A percentile compares a stretch with the other conserved stretches of the same genome.
These are phyloP conservation scores for Lottia scabra DNA, from an alignment of 2,888 invertebrate genomes.

Conservation along the genomic window DNA sequence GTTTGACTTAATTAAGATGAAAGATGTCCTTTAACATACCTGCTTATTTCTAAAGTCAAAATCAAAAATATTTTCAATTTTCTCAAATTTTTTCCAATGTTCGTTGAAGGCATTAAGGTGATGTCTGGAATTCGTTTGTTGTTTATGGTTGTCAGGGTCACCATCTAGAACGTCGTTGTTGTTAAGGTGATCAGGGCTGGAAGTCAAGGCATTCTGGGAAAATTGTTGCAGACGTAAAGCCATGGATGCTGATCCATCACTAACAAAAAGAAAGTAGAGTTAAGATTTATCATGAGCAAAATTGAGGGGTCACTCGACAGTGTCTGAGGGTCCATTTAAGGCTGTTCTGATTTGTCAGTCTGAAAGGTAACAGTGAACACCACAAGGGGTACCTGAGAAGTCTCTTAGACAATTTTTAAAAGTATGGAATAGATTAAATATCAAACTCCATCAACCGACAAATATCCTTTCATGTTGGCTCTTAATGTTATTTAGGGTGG, in stretches of 20 bases:
- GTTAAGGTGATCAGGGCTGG: slow-evolving; percentile 19
- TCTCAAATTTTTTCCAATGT: slow-evolving; percentile 61
- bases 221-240: slow-evolving; percentile 52
- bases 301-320: too few relatives aligned
- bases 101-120: slow-evolving; percentile 44
- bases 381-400: too few relatives aligned
- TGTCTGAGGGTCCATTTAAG: too few relatives aligned
- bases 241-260: slow-evolving; percentile 66
- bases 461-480: too few relatives aligned
- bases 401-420: too few relatives aligned
- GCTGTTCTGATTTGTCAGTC: too few relatives aligned
- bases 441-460: too few relatives aligned
- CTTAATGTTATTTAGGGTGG: too few relatives aligned
- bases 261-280: slow-evolving; percentile 25
- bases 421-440: too few relatives aligned
- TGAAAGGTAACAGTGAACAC: too few relatives aligned
- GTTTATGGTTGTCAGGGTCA: slow-evolving; percentile 1
- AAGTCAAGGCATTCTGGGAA: not conserved
- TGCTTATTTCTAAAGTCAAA: slow-evolving; percentile 68
- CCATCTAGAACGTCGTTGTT: slow-evolving; percentile 9
- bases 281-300: too few relatives aligned
- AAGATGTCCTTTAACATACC: slow-evolving; percentile 41
- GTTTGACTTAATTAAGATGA: too few relatives aligned
- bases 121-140: slow-evolving; percentile 17
- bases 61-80: slow-evolving; percentile 64